Evolutionary conservation across 2,113 vertebrate species (phyloP).

Genomic region (Aviceda subcristata): DNA sequence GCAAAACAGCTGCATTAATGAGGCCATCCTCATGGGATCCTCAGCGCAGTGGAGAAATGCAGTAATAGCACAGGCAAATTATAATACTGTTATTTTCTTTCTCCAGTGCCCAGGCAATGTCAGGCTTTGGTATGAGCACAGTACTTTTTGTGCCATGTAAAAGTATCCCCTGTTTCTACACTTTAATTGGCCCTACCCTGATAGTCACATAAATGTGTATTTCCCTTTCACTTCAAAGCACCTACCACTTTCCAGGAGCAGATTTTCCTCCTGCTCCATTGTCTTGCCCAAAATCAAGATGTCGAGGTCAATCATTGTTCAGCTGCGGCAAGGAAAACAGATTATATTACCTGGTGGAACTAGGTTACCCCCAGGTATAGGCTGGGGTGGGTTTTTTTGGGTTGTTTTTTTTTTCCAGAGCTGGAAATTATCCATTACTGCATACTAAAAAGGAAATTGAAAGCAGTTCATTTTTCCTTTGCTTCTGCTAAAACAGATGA

Average conservation of each 20-base stretch:
- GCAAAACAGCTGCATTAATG: neutral
- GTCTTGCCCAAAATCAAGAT: neutral
- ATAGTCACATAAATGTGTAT: neutral
- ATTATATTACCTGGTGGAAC: conserved; percentile 29
- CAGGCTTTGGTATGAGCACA: neutral
- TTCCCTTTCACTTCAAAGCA: conserved; percentile 5
- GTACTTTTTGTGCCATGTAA: neutral
- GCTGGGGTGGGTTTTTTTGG: neutral
- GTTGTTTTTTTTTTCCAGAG: neutral
- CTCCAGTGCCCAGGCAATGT: neutral
- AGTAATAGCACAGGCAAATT: neutral
- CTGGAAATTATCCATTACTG: conserved; percentile 26
- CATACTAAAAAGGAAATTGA: conserved; percentile 29
- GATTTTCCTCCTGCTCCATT: neutral
- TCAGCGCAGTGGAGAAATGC: neutral
- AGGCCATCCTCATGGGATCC: neutral
- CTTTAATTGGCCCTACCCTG: neutral
- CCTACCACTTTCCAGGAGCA: neutral
- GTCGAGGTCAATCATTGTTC: neutral
- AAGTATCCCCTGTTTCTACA: neutral
- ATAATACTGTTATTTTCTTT: neutral
- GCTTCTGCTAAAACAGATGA: conserved; percentile 15
- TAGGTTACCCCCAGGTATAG: conserved; percentile 13
- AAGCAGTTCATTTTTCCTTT: conserved; percentile 32
- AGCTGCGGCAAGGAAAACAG: conserved; percentile 5